These are phyloP conservation scores for Poecile atricapillus DNA, from an alignment of 2,113 vertebrate genomes.

Conservation along the genomic window DNA sequence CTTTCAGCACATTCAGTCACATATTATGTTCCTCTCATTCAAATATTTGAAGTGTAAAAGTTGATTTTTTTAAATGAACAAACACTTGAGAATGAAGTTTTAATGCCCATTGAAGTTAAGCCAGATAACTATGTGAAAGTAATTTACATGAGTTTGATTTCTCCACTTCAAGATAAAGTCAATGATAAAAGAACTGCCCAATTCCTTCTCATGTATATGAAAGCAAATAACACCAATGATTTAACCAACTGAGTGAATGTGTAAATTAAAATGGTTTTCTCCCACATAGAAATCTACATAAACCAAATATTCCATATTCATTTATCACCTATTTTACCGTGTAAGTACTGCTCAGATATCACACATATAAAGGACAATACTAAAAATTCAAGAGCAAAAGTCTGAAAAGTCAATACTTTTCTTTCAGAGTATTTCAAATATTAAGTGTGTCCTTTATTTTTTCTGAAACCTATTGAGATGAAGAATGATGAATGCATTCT, in stretches of 20 bases:
- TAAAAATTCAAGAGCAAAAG: not conserved
- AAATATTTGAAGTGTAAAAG: not conserved
- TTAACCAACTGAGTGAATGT: not conserved
- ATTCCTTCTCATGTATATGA: not conserved
- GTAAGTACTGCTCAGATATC: not conserved
- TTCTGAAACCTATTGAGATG: not conserved
- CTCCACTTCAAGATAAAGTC: not conserved
- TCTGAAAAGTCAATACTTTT: not conserved
- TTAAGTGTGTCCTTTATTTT: not conserved
- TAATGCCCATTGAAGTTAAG: not conserved
- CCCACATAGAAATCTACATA: constrained; percentile 35
- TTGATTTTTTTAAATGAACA: not conserved
- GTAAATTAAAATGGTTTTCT: constrained; percentile 18
- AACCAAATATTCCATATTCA: not conserved
- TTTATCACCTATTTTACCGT: not conserved
- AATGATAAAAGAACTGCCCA: constrained; percentile 7
- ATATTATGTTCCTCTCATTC: not conserved
- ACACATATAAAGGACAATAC: not conserved
- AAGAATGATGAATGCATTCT: not conserved
- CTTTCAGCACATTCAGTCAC: not conserved
- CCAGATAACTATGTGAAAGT: not conserved
- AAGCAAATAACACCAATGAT: not conserved
- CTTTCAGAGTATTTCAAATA: not conserved
- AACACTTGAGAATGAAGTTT: not conserved
- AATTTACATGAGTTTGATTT: constrained; percentile 22